Evolutionary conservation across 2,888 invertebrate species (phyloP).

Genomic region (Drosophila kuntzei): DNA sequence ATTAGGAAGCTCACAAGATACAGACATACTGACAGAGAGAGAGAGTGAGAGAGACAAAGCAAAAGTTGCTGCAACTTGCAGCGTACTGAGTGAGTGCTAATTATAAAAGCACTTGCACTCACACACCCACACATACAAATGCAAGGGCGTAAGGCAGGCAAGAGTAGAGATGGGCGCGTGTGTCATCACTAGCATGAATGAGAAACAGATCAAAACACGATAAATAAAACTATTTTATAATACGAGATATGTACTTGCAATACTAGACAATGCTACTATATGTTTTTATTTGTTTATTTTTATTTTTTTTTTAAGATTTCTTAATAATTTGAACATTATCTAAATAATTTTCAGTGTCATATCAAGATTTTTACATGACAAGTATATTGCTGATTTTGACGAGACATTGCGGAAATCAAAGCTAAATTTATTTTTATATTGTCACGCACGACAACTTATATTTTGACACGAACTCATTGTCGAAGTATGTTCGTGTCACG

Average conservation of each 20-base stretch:
- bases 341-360: too few species aligned
- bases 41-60: conserved; percentile 7
- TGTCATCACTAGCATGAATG: background rate
- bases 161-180: conserved; percentile 10
- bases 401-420: too few species aligned
- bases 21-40: conserved; percentile 1
- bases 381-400: too few species aligned
- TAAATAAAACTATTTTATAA: background rate
- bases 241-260: too few species aligned
- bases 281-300: too few species aligned
- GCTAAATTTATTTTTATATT: too few species aligned
- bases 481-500: background rate
- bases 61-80: conserved; percentile 36
- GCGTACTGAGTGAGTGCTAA: conserved; percentile 56
- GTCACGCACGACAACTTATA: too few species aligned
- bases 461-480: too few species aligned
- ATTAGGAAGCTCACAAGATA: conserved; percentile 34
- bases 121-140: conserved; percentile 15
- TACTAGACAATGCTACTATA: too few species aligned
- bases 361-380: too few species aligned
- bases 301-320: too few species aligned
- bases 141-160: background rate
- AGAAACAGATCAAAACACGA: background rate
- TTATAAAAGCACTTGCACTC: conserved; percentile 59
- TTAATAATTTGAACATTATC: too few species aligned